Evolutionary conservation across 2,797 vertebrate genomes (phyloP).

Genomic region (Syncerus caffer): DNA sequence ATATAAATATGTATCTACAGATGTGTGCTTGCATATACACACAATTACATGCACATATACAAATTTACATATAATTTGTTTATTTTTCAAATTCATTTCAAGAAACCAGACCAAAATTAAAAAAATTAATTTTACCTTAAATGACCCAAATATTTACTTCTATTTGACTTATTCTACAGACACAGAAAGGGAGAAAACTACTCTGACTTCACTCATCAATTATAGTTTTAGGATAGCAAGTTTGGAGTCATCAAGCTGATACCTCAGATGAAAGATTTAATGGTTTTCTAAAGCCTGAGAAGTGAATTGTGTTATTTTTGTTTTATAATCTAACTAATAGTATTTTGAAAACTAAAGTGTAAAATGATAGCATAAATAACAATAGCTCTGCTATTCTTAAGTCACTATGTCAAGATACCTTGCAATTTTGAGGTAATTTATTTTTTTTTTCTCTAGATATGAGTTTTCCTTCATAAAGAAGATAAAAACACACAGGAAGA

Average conservation of each 20-base stretch:
- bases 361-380: constrained; percentile 20
- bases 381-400: not conserved
- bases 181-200: not conserved
- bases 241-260: not conserved
- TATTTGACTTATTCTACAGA: not conserved
- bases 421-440: not conserved
- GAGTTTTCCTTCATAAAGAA: not conserved
- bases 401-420: not conserved
- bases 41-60: accelerated
- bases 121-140: not conserved
- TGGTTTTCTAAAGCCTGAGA: constrained; percentile 23
- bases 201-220: not conserved
- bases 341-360: not conserved
- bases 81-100: not conserved
- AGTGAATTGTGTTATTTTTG: not conserved
- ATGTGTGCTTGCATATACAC: not conserved
- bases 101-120: not conserved
- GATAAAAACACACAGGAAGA: not conserved
- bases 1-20: not conserved
- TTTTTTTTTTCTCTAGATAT: not conserved
- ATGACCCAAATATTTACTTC: not conserved
- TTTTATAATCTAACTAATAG: not conserved
- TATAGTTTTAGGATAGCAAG: not conserved
- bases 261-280: not conserved
- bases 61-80: not conserved